Evolutionary conservation across 2,888 invertebrate species (phyloP), one percentile per base, ranked within the genome.

Genomic region (Morpho deidamia): DNA sequence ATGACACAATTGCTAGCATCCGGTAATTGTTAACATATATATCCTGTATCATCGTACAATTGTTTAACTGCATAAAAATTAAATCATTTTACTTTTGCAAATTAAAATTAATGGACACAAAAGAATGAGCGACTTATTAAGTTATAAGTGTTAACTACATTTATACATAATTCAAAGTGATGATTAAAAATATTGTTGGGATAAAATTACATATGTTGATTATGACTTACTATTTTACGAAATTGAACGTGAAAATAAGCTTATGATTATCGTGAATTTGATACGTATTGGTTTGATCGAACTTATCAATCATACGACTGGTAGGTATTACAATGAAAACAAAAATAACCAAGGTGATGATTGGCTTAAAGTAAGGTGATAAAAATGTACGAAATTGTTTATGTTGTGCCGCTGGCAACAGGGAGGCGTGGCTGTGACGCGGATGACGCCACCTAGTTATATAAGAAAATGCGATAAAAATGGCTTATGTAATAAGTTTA

Each of bases 341-440:
- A 35, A 55, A 55, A 55, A 58, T 58, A 59, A 38, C 53, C 14
- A 40, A 45, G 32, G 50, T 44, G 53, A 37, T 56, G 46, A 57
- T 54, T 53, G 56, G 55, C 43, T 48, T 37, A 50, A 11, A 46
- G 38, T 46, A 38, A 40, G 48, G 8, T 44, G 59, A 59, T 57
- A 61, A 57, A 44, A 42, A 41, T 35, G 46, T 23, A 51, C 46
- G 43, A 47, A 42, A 45, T n/a, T 59, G 42, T 61, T 55, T 62
- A 64, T 53, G 55, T 50, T 55, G 42, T 57, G 59, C 60, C 56
- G 59, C 66, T 64, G 71, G 54, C 70, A 78, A 77, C 77, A 68
- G 39, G 79, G 79, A 72, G 87, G 87, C 81, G 86, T 79, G 87
- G 81, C 73, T 67, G 62, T 83, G 81, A 85, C 85, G 86, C 63